Evolutionary conservation across 2,888 invertebrate genomes (phyloP).

Genomic region (Lampropteryx suffumata): DNA sequence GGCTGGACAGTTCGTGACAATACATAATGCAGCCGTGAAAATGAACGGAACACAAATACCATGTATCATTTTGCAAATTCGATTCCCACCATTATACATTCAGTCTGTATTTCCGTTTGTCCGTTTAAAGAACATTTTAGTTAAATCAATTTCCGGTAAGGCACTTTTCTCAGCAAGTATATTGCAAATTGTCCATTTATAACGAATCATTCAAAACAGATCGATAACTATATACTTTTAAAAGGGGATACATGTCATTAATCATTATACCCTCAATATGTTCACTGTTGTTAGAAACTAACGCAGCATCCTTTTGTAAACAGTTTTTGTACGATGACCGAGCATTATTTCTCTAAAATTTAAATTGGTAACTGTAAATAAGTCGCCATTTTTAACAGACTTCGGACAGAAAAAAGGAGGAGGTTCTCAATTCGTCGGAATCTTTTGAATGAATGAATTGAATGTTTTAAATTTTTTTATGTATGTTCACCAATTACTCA

Average conservation of each 20-base stretch:
- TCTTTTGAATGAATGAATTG: no score
- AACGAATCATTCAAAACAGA: no score
- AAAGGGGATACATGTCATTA: constrained; percentile 45
- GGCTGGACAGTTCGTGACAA: constrained; percentile 52
- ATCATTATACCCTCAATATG: constrained; percentile 44
- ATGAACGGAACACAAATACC: constrained; percentile 15
- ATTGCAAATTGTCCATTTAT: no score
- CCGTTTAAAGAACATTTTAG: background rate
- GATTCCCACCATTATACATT: constrained; percentile 16
- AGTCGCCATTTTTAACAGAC: background rate
- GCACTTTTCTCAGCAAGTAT: no score
- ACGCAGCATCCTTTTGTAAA: constrained; percentile 36
- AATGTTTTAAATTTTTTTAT: no score
- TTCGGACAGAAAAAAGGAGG: no score
- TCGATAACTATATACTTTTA: constrained; percentile 11
- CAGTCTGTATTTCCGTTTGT: background rate
- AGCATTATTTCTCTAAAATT: background rate
- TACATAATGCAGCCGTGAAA: constrained; percentile 31
- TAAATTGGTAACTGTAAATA: background rate
- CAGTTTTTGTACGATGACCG: constrained; percentile 3
- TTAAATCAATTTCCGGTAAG: background rate
- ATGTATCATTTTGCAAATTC: constrained; percentile 6
- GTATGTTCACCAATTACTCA: no score
- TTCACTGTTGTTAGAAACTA: constrained; percentile 41
- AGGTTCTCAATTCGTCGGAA: no score